Conservation (phyloP, 1,140 invertebrate species). For the Sarcophaga peregrina region DNA sequence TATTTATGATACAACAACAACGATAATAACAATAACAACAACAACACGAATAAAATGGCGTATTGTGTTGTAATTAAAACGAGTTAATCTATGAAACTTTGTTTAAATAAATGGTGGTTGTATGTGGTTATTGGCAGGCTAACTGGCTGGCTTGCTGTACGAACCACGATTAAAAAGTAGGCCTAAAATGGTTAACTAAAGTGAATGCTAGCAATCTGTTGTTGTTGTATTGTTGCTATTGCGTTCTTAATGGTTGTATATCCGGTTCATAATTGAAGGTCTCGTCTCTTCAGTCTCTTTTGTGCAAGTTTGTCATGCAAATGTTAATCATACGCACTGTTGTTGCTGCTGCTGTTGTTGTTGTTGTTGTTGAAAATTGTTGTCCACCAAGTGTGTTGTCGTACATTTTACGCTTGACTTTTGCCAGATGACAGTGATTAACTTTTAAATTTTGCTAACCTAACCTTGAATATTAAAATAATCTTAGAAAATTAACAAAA, state of each 20-base stretch:
- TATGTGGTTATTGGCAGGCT: background rate
- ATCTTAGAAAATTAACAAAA: no score
- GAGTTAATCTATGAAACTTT: background rate
- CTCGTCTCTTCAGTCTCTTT: background rate
- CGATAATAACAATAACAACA: no score
- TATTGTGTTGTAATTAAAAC: background rate
- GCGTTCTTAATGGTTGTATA: constrained; percentile 25
- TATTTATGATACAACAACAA: background rate
- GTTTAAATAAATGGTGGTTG: constrained; percentile 9
- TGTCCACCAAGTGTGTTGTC: background rate
- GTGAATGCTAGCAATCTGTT: constrained; percentile 31
- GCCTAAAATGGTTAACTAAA: constrained; percentile 15
- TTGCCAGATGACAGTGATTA: no score
- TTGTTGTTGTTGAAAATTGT: background rate
- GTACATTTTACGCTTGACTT: no score
- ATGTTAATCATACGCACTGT: constrained; percentile 30
- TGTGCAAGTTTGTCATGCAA: background rate
- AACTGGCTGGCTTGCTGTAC: background rate
- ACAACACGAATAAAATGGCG: no score
- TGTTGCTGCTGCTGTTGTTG: background rate
- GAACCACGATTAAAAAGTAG: background rate
- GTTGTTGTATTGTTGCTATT: constrained; percentile 24
- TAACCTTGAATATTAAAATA: no score
- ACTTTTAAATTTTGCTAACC: no score
- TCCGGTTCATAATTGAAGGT: constrained; percentile 37